These are phyloP conservation scores for Camponotus floridanus DNA, from an alignment of 1,140 invertebrate species.

Conservation along the genomic window DNA sequence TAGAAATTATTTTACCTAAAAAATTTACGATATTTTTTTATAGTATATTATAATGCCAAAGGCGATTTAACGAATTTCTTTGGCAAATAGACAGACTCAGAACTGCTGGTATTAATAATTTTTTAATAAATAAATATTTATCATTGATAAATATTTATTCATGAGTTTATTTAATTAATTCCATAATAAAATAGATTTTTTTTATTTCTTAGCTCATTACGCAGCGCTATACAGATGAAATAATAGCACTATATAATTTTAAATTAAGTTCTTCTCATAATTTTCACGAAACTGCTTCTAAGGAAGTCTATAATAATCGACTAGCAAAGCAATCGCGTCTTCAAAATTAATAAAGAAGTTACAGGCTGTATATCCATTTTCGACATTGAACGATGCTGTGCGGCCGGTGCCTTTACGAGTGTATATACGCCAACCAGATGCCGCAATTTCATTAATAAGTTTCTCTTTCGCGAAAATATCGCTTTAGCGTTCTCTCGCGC, in stretches of 20 bases:
- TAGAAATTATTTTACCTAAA: not conserved
- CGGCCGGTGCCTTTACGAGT: constrained; percentile 14
- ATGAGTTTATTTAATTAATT: constrained; percentile 5
- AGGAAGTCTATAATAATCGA: not conserved
- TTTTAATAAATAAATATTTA: not conserved
- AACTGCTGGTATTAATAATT: not conserved
- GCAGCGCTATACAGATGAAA: not conserved
- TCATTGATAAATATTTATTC: no score
- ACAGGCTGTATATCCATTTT: constrained; percentile 40
- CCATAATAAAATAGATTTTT: not conserved
- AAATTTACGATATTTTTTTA: not conserved
- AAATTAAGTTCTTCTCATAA: not conserved
- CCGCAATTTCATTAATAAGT: constrained; percentile 68
- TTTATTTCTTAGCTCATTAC: not conserved
- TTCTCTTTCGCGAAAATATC: constrained; percentile 67
- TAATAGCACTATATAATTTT: no score
- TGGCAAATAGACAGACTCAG: not conserved
- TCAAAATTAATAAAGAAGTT: constrained; percentile 54
- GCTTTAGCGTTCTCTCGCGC: constrained; percentile 53
- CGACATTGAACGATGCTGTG: constrained; percentile 43
- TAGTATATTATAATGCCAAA: not conserved
- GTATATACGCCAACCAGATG: constrained; percentile 42
- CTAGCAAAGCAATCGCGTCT: not conserved
- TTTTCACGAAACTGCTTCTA: not conserved
- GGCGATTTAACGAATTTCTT: constrained; percentile 2